Conservation (phyloP, 64 coral and sea anemone genomes). For the Catalaphyllia jardinei region DNA sequence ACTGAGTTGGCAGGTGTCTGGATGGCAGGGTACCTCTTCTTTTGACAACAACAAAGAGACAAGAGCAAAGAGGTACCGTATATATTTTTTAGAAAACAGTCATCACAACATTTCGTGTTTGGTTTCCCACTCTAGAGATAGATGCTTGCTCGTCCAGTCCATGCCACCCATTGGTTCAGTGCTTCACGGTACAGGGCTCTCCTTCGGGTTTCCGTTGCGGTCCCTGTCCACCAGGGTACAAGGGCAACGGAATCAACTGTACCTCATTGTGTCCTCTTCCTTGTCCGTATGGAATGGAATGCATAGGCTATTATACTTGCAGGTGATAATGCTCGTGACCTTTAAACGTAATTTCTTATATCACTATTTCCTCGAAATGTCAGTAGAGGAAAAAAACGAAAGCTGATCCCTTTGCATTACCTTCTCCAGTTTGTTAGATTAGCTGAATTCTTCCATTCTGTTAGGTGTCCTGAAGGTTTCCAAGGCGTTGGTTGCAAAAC, state of each 20-base stretch:
- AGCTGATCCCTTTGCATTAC: no score
- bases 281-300: constrained; percentile 82
- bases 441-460: constrained; percentile 19
- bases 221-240: constrained; percentile 77
- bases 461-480: constrained; percentile 74
- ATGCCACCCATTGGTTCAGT: constrained; percentile 59
- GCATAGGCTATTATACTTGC: constrained; percentile 62
- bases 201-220: constrained; percentile 75
- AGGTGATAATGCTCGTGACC: background rate
- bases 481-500: constrained; percentile 69
- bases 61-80: no score
- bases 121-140: constrained; percentile 29
- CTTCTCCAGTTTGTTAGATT: background rate
- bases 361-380: no score
- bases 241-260: constrained; percentile 74
- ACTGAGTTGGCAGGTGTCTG: no score
- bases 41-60: no score
- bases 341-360: no score
- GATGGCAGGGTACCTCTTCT: no score
- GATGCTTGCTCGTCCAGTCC: constrained; percentile 63
- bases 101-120: background rate
- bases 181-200: constrained; percentile 33
- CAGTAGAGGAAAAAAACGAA: no score
- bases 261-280: constrained; percentile 63
- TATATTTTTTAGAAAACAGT: no score